These are phyloP conservation scores for Leucania comma DNA, from an alignment of 2,888 invertebrate genomes.

Conservation along the genomic window DNA sequence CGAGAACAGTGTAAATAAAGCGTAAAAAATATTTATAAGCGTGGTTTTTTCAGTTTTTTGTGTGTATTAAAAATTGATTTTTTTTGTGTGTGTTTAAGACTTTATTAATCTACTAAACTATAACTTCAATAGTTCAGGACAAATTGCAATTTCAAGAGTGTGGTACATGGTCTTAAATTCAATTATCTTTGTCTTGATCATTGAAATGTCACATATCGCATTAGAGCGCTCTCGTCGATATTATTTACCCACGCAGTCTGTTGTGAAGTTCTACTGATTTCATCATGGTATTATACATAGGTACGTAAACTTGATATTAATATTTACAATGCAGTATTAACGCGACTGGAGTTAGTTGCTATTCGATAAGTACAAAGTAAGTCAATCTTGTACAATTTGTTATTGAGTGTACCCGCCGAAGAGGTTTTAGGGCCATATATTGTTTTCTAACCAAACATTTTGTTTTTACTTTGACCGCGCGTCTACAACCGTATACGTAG, in stretches of 20 bases:
- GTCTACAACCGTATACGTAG: no score
- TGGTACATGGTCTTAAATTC: no score
- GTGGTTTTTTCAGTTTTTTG: no score
- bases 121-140: no score
- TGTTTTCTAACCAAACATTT: not conserved
- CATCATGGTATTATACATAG: not conserved
- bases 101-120: no score
- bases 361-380: slow-evolving; percentile 28
- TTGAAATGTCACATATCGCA: no score
- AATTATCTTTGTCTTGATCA: no score
- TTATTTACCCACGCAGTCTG: not conserved
- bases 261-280: slow-evolving; percentile 9
- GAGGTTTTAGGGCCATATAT: not conserved
- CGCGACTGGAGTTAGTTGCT: slow-evolving; percentile 47
- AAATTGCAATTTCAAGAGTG: no score
- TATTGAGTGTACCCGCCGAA: not conserved
- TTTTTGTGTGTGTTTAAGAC: no score
- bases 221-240: no score
- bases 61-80: no score
- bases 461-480: not conserved
- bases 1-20: not conserved
- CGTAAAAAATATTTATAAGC: no score
- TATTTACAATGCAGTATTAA: slow-evolving; percentile 45
- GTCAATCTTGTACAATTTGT: slow-evolving; percentile 3
- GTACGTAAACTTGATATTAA: slow-evolving; percentile 23